These are phyloP conservation scores for Spodoptera litura DNA, from an alignment of 1,140 invertebrate species.

Conservation along the genomic window DNA sequence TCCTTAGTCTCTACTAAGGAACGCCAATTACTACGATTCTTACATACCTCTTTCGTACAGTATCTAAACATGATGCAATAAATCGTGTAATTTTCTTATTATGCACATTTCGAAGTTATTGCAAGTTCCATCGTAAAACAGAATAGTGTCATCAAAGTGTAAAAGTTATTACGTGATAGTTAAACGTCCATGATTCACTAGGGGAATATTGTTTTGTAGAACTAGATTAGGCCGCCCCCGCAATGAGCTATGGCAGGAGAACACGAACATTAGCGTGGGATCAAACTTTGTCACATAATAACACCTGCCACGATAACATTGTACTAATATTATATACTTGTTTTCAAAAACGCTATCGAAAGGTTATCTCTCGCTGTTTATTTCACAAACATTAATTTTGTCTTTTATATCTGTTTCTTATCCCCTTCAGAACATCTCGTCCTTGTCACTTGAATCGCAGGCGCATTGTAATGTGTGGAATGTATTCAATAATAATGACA, in stretches of 20 bases:
- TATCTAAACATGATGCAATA: too few relatives aligned
- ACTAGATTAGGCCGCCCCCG: slow-evolving; percentile 58
- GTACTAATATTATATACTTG: slow-evolving; percentile 28
- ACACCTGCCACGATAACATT: slow-evolving; percentile 51
- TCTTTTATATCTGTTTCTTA: slow-evolving; percentile 25
- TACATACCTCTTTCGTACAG: too few relatives aligned
- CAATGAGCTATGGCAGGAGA: slow-evolving; percentile 48
- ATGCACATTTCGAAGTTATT: background rate
- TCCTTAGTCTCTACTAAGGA: too few relatives aligned
- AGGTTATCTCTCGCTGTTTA: slow-evolving; percentile 46
- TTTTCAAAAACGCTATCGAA: slow-evolving; percentile 52
- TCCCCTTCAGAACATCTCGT: slow-evolving; percentile 18
- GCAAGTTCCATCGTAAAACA: background rate
- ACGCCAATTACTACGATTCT: too few relatives aligned
- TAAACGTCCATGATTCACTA: slow-evolving; percentile 15
- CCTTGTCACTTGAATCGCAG: slow-evolving; percentile 51
- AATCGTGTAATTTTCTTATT: too few relatives aligned
- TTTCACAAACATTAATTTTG: slow-evolving; percentile 20
- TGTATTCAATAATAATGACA: slow-evolving; percentile 61
- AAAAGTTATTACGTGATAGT: background rate
- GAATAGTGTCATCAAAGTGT: slow-evolving; percentile 1
- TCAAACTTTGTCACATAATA: slow-evolving; percentile 50
- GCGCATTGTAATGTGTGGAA: slow-evolving; percentile 53
- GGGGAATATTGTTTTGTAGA: slow-evolving; percentile 51
- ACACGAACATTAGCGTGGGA: slow-evolving; percentile 58